Evolutionary conservation across 2,113 vertebrate genomes (phyloP), one percentile per base, ranked within the genome.

Genomic region (Petromus typicus): DNA sequence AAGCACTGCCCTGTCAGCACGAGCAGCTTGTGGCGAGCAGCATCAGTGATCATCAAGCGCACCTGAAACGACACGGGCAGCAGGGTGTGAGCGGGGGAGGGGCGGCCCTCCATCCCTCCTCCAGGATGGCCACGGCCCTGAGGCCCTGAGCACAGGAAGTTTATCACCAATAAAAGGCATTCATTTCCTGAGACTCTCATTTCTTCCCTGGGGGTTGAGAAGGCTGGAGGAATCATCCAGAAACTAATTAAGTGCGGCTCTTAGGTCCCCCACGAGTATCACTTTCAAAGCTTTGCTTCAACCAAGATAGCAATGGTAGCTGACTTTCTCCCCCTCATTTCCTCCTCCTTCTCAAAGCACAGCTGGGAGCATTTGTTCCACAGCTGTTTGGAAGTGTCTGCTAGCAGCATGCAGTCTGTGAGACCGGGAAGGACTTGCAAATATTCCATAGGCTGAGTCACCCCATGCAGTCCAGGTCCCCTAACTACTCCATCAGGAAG

Each of bases 11-110:
- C 99, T 0, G 99, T 99, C 48, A 99, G 98, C 73, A 99, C 99
- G 45, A 99, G 98, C 66, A 99, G 99, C 91, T 99, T 99, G 98
- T 99, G 99, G 73, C 99, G 99, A 94, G 99, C 99, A 12, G 99
- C 98, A 18, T 99, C 99, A 18, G 99, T 99, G 97, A 99, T 99
- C 99, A 99, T 99, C 93, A 99, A 97, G 71, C 99, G 99, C 67
- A 99, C 99, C 99, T 99, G 51, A 1, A 97, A 94, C n/a, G 69
- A 96, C 81, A 37, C 51, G 94, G 40, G 90, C 76, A 9, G 3
- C 32, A 4, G 67, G 45, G 25, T 8, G 0, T 91, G 91, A 89
- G 89, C 2, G 0, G 0, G 0, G 18, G 17, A n/a, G 48, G 48
- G 48, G 11, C 4, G 32, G 54, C 18, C 0, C 25, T 0, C 0